A percentile compares a stretch with the other conserved stretches of the same genome.
These are phyloP conservation scores for Brienomyrus longianalis DNA, from an alignment of 2,113 vertebrate species.

Conservation along the genomic window DNA sequence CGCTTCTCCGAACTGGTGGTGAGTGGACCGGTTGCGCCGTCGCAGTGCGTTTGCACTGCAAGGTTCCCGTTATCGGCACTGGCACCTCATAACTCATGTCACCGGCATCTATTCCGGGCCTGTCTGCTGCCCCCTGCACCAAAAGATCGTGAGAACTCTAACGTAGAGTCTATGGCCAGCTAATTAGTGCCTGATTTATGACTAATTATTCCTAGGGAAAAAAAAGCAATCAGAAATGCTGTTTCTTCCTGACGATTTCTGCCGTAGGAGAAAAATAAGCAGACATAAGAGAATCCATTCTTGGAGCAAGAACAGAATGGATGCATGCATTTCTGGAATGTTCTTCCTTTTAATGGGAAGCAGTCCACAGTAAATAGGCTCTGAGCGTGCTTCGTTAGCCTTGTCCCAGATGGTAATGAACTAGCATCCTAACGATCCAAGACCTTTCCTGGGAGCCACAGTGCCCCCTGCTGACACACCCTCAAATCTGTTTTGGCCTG, in stretches of 20 bases:
- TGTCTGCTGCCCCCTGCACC: background rate
- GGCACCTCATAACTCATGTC: background rate
- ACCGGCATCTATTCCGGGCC: background rate
- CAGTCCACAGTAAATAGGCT: slow-evolving; percentile 15
- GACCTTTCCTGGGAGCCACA: background rate
- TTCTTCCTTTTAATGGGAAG: slow-evolving; percentile 21
- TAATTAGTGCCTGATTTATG: background rate
- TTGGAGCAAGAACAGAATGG: background rate
- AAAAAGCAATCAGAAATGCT: slow-evolving; percentile 9
- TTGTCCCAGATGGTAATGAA: slow-evolving; percentile 26
- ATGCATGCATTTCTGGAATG: slow-evolving; percentile 20
- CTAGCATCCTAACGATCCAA: background rate
- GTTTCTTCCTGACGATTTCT: background rate
- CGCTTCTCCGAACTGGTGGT: slow-evolving; percentile 94
- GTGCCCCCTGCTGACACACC: background rate
- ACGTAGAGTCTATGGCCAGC: background rate
- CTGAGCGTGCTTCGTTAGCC: slow-evolving; percentile 34
- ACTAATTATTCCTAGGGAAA: background rate
- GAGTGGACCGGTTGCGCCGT: slow-evolving; percentile 49
- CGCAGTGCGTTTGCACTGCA: background rate
- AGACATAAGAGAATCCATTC: background rate
- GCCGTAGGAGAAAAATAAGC: background rate
- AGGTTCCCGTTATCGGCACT: background rate
- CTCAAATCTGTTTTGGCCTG: background rate
- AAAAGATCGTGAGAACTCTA: background rate